Conservation (phyloP, 1,140 invertebrate species). For the Macrostomum lignano region DNA sequence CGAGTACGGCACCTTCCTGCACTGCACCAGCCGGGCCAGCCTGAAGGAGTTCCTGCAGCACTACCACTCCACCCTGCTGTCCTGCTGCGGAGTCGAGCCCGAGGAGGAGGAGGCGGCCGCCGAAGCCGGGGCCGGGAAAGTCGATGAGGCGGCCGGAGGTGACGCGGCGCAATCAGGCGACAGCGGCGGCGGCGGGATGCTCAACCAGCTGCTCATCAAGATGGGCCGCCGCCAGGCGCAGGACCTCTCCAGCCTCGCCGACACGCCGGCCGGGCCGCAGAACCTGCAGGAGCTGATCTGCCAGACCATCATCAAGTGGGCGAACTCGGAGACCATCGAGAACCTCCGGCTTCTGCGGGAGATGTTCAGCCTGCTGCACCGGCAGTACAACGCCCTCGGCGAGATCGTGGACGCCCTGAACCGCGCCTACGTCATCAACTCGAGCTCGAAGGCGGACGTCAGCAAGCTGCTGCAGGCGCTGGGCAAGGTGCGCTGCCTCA, state of each 20-base stretch:
- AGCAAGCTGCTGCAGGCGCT: constrained; percentile 72
- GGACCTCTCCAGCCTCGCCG: constrained; percentile 7
- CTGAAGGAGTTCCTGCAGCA: too few species aligned
- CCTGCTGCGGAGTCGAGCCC: constrained; percentile 47
- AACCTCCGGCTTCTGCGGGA: constrained; percentile 69
- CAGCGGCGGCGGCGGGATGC: not conserved
- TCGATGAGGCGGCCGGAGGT: constrained; percentile 12
- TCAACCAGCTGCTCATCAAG: constrained; percentile 5
- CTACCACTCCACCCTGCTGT: too few species aligned
- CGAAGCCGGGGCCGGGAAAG: constrained; percentile 37
- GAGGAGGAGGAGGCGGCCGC: constrained; percentile 41
- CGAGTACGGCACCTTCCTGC: too few species aligned
- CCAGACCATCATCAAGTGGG: constrained; percentile 69
- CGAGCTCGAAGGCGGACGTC: constrained; percentile 62
- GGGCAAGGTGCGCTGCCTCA: constrained; percentile 65
- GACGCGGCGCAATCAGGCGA: constrained; percentile 9
- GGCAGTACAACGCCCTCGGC: constrained; percentile 83
- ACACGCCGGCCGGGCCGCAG: constrained; percentile 32
- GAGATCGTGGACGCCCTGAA: constrained; percentile 49
- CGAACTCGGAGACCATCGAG: constrained; percentile 70
- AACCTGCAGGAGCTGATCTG: constrained; percentile 77
- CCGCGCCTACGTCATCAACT: constrained; percentile 85
- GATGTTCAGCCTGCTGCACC: constrained; percentile 78
- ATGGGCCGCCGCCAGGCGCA: constrained; percentile 7
- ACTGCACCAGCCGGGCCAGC: too few species aligned